Evolutionary conservation across 2,113 vertebrate genomes (phyloP).

Genomic region (Pollimyrus isidori): DNA sequence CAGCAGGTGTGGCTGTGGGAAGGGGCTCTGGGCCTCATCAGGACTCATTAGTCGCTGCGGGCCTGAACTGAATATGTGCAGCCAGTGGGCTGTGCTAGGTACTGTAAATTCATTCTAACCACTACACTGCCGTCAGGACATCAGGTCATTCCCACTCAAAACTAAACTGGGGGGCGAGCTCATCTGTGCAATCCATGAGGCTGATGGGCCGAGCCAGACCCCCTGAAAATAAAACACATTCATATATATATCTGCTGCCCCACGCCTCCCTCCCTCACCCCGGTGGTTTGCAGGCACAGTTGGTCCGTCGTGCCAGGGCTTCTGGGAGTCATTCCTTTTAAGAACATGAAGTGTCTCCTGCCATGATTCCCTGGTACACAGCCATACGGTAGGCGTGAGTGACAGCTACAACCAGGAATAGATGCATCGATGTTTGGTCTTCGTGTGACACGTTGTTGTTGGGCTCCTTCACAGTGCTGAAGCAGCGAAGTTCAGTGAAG

Average conservation of each 20-base stretch:
- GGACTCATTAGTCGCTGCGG: background rate
- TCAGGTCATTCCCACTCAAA: background rate
- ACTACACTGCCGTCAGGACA: background rate
- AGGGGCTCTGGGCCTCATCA: background rate
- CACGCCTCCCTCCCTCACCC: background rate
- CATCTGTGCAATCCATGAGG: background rate
- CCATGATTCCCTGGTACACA: background rate
- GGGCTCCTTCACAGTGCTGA: background rate
- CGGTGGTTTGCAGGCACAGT: background rate
- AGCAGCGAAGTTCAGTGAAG: background rate
- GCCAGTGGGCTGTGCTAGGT: background rate
- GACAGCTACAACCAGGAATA: conserved; percentile 8
- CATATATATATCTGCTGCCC: background rate
- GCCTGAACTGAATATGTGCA: background rate
- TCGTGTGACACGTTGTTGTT: background rate
- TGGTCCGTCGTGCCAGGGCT: background rate
- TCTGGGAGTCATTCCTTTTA: background rate
- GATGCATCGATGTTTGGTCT: background rate
- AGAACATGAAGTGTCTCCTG: background rate
- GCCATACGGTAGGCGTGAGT: background rate
- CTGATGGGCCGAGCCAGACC: background rate
- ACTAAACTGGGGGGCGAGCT: background rate
- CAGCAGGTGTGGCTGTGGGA: background rate
- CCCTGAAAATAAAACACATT: too few relatives aligned
- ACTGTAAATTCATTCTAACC: background rate